phyloP scores from a whole-genome alignment of 2,113 vertebrate genomes.

The Bettongia penicillata region DNA sequence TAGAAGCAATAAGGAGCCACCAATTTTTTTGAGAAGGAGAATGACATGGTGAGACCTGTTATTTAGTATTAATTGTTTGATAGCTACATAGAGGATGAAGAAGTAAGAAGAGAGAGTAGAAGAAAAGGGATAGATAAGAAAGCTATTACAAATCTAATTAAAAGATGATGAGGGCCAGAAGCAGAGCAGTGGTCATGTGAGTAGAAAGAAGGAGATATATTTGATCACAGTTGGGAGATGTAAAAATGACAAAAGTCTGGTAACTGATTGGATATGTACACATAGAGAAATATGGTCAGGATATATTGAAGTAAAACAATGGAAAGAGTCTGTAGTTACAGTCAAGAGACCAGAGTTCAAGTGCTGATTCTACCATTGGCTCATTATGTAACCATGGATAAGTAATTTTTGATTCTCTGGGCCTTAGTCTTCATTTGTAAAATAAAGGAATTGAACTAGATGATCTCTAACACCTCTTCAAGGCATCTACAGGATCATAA shows the following conservation, averaged over 20 bases:
- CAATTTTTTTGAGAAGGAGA: background rate
- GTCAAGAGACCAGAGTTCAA: background rate
- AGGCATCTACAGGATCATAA: background rate
- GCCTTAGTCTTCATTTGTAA: background rate
- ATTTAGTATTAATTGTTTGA: background rate
- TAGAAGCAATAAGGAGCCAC: background rate
- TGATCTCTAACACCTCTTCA: background rate
- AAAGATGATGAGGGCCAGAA: background rate
- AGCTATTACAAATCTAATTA: background rate
- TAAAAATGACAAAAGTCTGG: background rate
- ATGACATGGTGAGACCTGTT: background rate
- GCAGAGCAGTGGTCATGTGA: background rate
- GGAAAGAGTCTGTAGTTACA: background rate
- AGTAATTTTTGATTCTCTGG: background rate
- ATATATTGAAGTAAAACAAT: background rate
- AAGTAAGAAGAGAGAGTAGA: background rate
- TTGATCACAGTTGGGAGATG: background rate
- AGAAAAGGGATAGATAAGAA: background rate
- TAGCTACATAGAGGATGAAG: background rate
- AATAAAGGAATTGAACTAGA: background rate
- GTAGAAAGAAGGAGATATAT: background rate
- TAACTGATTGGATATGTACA: background rate
- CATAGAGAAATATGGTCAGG: background rate
- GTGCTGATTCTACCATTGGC: background rate
- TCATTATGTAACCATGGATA: background rate